These are phyloP conservation scores for Coecobrya sp. DNA, from an alignment of 2,888 invertebrate species.

Conservation along the genomic window DNA sequence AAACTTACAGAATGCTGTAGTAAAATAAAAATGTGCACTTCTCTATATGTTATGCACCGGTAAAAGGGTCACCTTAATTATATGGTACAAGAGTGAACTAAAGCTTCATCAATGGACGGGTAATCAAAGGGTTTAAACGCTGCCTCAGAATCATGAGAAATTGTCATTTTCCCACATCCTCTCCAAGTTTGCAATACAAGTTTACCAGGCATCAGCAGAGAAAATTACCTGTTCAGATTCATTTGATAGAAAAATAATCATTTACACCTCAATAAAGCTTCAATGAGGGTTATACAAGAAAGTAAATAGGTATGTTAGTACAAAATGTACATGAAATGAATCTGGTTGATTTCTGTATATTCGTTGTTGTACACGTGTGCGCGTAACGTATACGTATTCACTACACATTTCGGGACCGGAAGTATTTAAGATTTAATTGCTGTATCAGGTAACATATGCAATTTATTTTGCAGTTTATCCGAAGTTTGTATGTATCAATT, in stretches of 20 bases:
- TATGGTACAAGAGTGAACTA: not conserved
- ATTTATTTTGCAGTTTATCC: too few species aligned
- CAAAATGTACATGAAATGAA: too few species aligned
- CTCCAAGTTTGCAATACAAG: too few species aligned
- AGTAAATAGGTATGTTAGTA: too few species aligned
- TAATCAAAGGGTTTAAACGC: conserved; percentile 16
- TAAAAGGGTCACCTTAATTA: not conserved
- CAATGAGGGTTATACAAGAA: not conserved
- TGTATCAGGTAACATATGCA: too few species aligned
- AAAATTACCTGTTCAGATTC: conserved; percentile 4
- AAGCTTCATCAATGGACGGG: not conserved
- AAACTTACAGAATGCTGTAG: not conserved
- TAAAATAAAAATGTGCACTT: not conserved
- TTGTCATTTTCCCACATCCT: conserved; percentile 23
- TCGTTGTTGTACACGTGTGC: too few species aligned
- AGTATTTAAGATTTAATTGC: too few species aligned
- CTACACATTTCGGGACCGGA: too few species aligned
- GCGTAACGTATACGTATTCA: too few species aligned
- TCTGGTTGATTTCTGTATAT: too few species aligned
- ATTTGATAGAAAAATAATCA: not conserved
- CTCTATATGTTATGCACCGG: not conserved
- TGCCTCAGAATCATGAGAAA: not conserved
- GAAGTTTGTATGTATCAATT: too few species aligned
- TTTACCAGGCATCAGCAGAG: not conserved
- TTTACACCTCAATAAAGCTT: not conserved